These are phyloP conservation scores for Ectemnius continuus DNA, from an alignment of 2,888 invertebrate species.

Conservation along the genomic window DNA sequence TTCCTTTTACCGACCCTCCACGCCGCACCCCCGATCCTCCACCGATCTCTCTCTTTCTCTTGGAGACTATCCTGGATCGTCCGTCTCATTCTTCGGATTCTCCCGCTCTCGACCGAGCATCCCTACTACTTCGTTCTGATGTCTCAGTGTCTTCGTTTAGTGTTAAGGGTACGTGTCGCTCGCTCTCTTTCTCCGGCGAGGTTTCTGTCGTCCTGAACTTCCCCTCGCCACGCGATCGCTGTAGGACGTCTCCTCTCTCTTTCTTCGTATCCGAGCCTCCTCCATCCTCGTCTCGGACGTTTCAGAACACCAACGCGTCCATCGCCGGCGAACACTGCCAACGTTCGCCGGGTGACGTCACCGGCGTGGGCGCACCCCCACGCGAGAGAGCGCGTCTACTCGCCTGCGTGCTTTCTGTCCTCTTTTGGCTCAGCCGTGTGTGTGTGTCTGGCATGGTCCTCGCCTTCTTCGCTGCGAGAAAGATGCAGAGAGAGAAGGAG, in stretches of 20 bases:
- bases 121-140: constrained; percentile 9
- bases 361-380: constrained; percentile 76
- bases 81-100: constrained; percentile 19
- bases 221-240: constrained; percentile 49
- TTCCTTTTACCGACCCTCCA: constrained; percentile 64
- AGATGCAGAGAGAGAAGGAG: neutral
- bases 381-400: constrained; percentile 56
- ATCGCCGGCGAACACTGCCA: constrained; percentile 69
- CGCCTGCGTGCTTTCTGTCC: constrained; percentile 28
- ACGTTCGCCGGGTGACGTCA: constrained; percentile 76
- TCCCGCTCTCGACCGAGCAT: neutral
- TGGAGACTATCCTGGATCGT: constrained; percentile 32
- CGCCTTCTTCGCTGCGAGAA: no score
- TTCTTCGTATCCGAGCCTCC: constrained; percentile 27
- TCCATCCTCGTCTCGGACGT: constrained; percentile 44
- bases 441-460: no score
- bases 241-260: constrained; percentile 30
- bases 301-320: constrained; percentile 59
- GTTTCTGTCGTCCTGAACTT: constrained; percentile 38
- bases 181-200: constrained; percentile 32
- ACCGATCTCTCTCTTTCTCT: constrained; percentile 19
- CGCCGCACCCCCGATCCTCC: constrained; percentile 25
- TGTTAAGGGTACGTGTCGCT: neutral
- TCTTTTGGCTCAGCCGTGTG: constrained; percentile 13
- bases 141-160: neutral